Percentiles rank a stretch among this genome's conserved stretches.
Conservation (phyloP, 2,888 invertebrate species). For the Polydesmus complanatus region DNA sequence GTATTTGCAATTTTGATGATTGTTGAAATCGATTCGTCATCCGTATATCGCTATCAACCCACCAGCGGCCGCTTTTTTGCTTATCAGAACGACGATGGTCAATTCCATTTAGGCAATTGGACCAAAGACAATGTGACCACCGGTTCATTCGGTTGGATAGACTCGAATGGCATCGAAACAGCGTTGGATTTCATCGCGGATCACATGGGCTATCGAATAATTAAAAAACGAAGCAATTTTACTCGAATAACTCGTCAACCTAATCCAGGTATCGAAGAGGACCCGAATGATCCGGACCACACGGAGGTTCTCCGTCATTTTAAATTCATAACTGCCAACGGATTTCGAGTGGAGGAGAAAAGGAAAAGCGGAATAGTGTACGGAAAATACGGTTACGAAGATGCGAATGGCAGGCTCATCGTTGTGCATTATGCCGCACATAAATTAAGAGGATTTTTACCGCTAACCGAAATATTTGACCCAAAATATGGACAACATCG, state of each 20-base stretch:
- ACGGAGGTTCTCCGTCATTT: constrained; percentile 2
- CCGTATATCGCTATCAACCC: constrained; percentile 8
- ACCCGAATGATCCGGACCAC: constrained; percentile 14
- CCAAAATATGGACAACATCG: constrained; percentile 1
- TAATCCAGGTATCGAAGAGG: constrained; percentile 6
- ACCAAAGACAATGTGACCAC: constrained; percentile 13
- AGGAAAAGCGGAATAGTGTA: constrained; percentile 17
- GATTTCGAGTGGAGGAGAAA: constrained; percentile 17
- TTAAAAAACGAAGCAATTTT: constrained; percentile 13
- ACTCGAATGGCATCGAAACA: constrained; percentile 16
- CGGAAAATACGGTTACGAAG: constrained; percentile 20
- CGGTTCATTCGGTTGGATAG: constrained; percentile 18
- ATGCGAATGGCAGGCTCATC: constrained; percentile 16
- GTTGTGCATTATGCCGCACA: constrained; percentile 19
- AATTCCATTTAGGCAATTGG: constrained; percentile 17
- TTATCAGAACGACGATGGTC: constrained; percentile 17
- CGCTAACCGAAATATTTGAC: constrained; percentile 12
- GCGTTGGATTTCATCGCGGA: constrained; percentile 18
- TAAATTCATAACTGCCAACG: constrained; percentile 14
- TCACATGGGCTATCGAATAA: constrained; percentile 16
- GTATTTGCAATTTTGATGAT: background rate
- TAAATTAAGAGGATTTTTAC: constrained; percentile 17
- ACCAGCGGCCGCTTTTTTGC: constrained; percentile 14
- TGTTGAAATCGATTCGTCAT: background rate
- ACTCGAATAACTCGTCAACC: background rate